These are phyloP conservation scores for Euclidia mi DNA, from an alignment of 2,888 invertebrate species.

Conservation along the genomic window DNA sequence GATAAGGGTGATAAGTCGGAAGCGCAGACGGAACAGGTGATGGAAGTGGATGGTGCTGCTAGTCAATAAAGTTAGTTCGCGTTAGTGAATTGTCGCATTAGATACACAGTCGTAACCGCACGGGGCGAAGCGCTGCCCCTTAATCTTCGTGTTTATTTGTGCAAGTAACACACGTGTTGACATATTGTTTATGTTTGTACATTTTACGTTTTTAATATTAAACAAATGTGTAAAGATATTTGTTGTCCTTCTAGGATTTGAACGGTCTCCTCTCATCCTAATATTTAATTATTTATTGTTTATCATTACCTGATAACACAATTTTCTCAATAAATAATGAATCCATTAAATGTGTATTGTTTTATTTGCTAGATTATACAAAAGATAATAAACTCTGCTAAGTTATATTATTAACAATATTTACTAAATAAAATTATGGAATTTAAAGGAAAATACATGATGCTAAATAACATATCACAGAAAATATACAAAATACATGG, in stretches of 20 bases:
- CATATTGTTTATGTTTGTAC: conserved; percentile 86
- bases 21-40: conserved; percentile 64
- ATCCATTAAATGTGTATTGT: conserved; percentile 65
- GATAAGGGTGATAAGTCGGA: conserved; percentile 73
- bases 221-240: conserved; percentile 68
- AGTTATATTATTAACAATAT: conserved; percentile 29
- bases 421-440: conserved; percentile 24
- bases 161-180: conserved; percentile 81
- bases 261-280: conserved; percentile 79
- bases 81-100: conserved; percentile 80
- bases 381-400: conserved; percentile 10
- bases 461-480: conserved; percentile 41
- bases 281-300: conserved; percentile 87
- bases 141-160: conserved; percentile 74
- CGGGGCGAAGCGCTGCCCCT: conserved; percentile 66
- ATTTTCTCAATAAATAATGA: conserved; percentile 87
- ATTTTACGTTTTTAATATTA: conserved; percentile 84
- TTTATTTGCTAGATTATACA: conserved; percentile 35
- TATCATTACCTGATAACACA: conserved; percentile 87
- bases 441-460: neutral
- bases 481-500: conserved; percentile 31
- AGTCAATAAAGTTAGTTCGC: conserved; percentile 86
- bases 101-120: conserved; percentile 70
- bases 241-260: conserved; percentile 78
- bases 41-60: conserved; percentile 87